Conservation (phyloP, 1,140 invertebrate species). For the Zaprionus nigranus region DNA sequence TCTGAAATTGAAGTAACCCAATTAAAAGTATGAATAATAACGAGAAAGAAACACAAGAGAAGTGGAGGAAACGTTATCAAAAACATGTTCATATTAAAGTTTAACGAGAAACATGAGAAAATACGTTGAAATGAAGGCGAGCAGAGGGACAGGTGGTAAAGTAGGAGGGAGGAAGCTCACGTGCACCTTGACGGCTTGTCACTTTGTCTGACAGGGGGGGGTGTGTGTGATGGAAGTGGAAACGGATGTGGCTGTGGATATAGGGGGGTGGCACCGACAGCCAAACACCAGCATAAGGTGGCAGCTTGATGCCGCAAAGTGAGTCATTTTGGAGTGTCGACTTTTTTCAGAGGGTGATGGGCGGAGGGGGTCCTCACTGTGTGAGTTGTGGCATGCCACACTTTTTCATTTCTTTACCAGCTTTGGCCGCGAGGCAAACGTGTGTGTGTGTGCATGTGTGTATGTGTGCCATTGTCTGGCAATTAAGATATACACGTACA, state of each 20-base stretch:
- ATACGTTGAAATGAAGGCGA: background rate
- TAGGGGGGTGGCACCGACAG: background rate
- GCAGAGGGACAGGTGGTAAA: background rate
- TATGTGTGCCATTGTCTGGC: conserved; percentile 25
- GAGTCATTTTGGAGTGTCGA: conserved; percentile 41
- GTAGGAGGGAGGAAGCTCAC: conserved; percentile 23
- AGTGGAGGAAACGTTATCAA: conserved; percentile 2
- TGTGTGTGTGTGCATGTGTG: background rate
- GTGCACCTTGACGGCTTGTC: conserved; percentile 46
- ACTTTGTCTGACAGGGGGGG: conserved; percentile 15
- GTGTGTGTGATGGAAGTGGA: background rate
- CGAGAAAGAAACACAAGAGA: background rate
- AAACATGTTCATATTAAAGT: conserved; percentile 35
- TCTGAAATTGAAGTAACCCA: conserved; percentile 14
- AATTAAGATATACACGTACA: conserved; percentile 37
- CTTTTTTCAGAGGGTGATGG: background rate
- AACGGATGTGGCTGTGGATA: background rate
- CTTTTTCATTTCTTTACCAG: conserved; percentile 6
- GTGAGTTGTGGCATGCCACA: conserved; percentile 7
- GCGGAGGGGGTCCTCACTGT: background rate
- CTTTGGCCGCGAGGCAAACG: background rate
- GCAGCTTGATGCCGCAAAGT: conserved; percentile 34
- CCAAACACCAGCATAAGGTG: conserved; percentile 5
- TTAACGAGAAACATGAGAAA: conserved; percentile 26
- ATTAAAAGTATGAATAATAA: conserved; percentile 38